Percentiles rank a stretch among this genome's conserved stretches.
These are phyloP conservation scores for Halcyon malimbica DNA, from an alignment of 2,113 vertebrate species.

Conservation along the genomic window DNA sequence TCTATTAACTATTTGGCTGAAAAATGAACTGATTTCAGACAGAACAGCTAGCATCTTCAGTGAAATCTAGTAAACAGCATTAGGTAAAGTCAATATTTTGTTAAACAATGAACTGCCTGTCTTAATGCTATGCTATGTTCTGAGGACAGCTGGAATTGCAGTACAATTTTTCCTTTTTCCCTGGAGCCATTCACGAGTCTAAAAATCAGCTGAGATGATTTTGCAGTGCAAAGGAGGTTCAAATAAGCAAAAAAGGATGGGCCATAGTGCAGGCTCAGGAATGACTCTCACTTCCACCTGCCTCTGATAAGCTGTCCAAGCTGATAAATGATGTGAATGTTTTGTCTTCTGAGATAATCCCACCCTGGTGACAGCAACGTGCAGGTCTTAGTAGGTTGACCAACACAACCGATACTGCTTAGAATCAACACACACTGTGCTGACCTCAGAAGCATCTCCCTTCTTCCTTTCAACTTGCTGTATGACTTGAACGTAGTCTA, in stretches of 20 bases:
- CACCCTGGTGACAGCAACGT: background rate
- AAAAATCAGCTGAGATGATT: background rate
- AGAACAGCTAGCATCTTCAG: background rate
- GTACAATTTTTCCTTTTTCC: background rate
- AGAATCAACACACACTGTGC: background rate
- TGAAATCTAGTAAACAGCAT: background rate
- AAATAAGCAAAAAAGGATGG: background rate
- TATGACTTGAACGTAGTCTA: background rate
- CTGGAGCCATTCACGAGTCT: background rate
- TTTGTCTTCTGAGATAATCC: background rate
- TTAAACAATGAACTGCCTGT: background rate
- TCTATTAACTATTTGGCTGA: background rate
- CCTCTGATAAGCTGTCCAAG: background rate
- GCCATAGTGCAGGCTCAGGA: background rate
- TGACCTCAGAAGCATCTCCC: background rate
- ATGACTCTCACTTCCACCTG: background rate
- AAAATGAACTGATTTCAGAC: background rate
- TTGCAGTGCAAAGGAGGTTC: background rate
- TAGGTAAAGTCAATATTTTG: background rate
- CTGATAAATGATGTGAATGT: background rate
- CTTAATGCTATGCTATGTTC: background rate
- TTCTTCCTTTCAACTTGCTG: background rate
- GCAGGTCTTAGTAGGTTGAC: background rate
- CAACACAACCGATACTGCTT: background rate
- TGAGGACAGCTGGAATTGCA: background rate